Evolutionary conservation across 2,113 vertebrate genomes (phyloP), one percentile per base, ranked within the genome.

Genomic region (Hydrochoerus hydrochaeris): DNA sequence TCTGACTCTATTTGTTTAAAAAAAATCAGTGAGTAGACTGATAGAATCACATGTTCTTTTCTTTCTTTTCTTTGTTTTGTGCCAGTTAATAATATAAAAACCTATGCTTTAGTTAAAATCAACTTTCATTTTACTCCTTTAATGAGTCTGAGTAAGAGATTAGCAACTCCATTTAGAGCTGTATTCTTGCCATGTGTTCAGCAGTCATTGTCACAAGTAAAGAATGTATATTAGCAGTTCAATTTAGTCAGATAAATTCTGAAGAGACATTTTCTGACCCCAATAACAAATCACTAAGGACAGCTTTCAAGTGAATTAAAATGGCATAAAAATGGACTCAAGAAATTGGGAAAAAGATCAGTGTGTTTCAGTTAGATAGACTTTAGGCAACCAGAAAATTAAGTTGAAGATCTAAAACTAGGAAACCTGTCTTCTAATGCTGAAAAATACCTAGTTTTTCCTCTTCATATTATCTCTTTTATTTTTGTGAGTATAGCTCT

Each of bases 371-470:
- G 1, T 84, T 89, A 91, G 8, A 44, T 1, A 77, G 38, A 67
- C 75, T 69, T 38, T 20, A 73, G 52, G 3, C 90, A 90, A 62
- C 38, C 38, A 85, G 24, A 54, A 84, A 12, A 38, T 86, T 52
- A 52, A 44, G 35, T 1, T n/a, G 75, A 84, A 3, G 44, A 10
- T 0, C 30, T 41, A 58, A 80, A 49, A 2, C 17, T n/a, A 11
- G 19, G 7, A 0, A 30, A 16, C 46, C 14, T 67, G 20, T 30
- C n/a, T 20, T 28, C 19, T 22, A 38, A 11, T 5, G 41, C 0
- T n/a, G 0, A 4, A 3, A 24, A 9, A 0, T 1, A 6, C 54
- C 13, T 0, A 0, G n/a, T 26, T 20, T 35, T 11, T 54, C 5
- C 28, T 32, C 13, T 1, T 41, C 46, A 3, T 14, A 2, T 6